phyloP scores from a whole-genome alignment of 2,888 invertebrate genomes.

The Eupelmus urozonus region DNA sequence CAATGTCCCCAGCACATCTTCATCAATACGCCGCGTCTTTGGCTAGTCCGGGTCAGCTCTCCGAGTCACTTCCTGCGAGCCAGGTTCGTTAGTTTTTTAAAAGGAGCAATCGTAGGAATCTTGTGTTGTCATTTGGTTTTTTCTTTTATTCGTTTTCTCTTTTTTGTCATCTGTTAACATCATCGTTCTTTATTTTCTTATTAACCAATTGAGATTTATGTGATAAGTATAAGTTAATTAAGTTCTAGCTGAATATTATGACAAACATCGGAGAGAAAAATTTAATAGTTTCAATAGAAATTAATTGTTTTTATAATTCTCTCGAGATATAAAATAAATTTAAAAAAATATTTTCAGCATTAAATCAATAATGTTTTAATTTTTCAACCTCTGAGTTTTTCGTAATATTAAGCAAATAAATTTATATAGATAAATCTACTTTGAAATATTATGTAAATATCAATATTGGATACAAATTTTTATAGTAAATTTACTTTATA shows the following conservation, averaged over 20 bases:
- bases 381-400: neutral
- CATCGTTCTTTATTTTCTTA: conserved; percentile 31
- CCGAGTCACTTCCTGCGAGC: conserved; percentile 89
- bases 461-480: too few species aligned
- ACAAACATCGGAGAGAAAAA: too few species aligned
- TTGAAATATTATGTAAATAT: too few species aligned
- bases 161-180: conserved; percentile 25
- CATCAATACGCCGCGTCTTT: conserved; percentile 83
- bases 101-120: conserved; percentile 47
- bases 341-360: too few species aligned
- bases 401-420: neutral
- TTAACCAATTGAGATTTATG: conserved; percentile 8
- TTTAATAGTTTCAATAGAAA: neutral
- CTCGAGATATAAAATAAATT: too few species aligned
- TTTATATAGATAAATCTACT: neutral
- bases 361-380: neutral
- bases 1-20: conserved; percentile 92
- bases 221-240: neutral
- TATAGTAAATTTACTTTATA: too few species aligned
- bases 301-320: too few species aligned
- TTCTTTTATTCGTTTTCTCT: conserved; percentile 28
- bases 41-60: conserved; percentile 80
- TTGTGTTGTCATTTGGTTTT: conserved; percentile 38
- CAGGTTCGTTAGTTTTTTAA: conserved; percentile 82
- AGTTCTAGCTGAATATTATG: neutral